phyloP scores from a whole-genome alignment of 2,113 vertebrate species.

The Ictalurus furcatus region DNA sequence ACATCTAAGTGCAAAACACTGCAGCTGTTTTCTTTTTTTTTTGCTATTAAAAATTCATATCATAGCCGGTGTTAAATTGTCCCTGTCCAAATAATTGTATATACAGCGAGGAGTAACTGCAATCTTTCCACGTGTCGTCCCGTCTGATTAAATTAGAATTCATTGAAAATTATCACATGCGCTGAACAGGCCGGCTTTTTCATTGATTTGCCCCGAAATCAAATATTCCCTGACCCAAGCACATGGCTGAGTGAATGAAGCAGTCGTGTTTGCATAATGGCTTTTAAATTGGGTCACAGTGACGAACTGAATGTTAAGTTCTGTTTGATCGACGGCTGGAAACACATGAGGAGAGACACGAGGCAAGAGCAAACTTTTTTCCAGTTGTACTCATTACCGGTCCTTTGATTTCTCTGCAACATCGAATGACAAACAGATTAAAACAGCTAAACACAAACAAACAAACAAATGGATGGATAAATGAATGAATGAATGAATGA shows the following conservation, averaged over 20 bases:
- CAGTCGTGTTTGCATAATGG: slow-evolving; percentile 48
- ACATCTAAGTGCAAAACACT: slow-evolving; percentile 31
- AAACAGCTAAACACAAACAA: neutral
- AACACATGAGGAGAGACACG: slow-evolving; percentile 12
- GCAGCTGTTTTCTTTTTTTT: neutral
- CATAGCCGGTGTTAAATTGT: slow-evolving; percentile 5
- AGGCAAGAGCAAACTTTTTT: slow-evolving; percentile 15
- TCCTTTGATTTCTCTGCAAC: neutral
- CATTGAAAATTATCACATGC: slow-evolving; percentile 33
- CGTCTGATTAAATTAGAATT: slow-evolving; percentile 43
- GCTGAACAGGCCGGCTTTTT: slow-evolving; percentile 23
- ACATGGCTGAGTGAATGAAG: slow-evolving; percentile 42
- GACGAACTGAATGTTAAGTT: slow-evolving; percentile 39
- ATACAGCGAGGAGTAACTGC: slow-evolving; percentile 22
- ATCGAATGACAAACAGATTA: neutral
- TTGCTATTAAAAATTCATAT: slow-evolving; percentile 28
- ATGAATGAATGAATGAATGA: neutral
- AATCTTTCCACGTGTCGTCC: neutral
- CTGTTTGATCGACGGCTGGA: slow-evolving; percentile 33
- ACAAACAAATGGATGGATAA: neutral
- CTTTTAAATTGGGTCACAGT: slow-evolving; percentile 48
- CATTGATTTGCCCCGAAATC: slow-evolving; percentile 46
- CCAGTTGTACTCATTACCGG: neutral
- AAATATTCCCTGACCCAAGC: slow-evolving; percentile 36
- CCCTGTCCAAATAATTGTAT: slow-evolving; percentile 18